Evolutionary conservation across 2,888 invertebrate genomes (phyloP), one percentile per base, ranked within the genome.

Genomic region (Ptycholaimellus sp.): DNA sequence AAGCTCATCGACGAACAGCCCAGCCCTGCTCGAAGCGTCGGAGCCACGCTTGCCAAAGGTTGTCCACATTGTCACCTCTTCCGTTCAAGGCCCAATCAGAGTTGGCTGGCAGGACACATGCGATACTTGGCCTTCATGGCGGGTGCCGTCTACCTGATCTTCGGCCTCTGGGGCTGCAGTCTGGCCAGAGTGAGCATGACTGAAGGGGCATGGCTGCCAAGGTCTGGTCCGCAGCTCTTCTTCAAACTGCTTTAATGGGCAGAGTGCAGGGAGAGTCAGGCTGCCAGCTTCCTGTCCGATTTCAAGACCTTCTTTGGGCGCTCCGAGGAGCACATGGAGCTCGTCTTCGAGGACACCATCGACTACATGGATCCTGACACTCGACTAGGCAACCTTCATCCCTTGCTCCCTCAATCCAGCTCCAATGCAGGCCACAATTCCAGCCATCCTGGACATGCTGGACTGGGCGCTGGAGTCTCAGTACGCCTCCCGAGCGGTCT

Each of bases 401-500:
- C n/a, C n/a, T n/a, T n/a, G n/a, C n/a, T n/a, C n/a, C n/a, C n/a
- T n/a, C n/a, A n/a, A n/a, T n/a, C n/a, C n/a, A n/a, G n/a, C n/a
- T n/a, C n/a, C n/a, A n/a, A n/a, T n/a, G n/a, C n/a, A n/a, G n/a
- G n/a, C n/a, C n/a, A n/a, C n/a, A n/a, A n/a, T n/a, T 5, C 19
- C 18, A 3, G 9, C 33, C 17, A 27, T 40, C 9, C 4, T 30
- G n/a, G 31, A 19, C 7, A 18, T 38, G 32, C 28, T 40, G 21
- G 21, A 21, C n/a, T n/a, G n/a, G n/a, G 17, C 5, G 13, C 31
- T 19, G 51, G 45, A 46, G 7, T 42, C 51, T 17, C 47, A 51
- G 11, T 50, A 47, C 36, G 56, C 54, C 5, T 43, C 44, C 5
- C 41, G 50, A 25, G 44, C 49, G 3, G 46, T 52, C 33, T 50